Conservation (phyloP, 92 coral and sea anemone genomes). For the Desmophyllum pertusum region DNA sequence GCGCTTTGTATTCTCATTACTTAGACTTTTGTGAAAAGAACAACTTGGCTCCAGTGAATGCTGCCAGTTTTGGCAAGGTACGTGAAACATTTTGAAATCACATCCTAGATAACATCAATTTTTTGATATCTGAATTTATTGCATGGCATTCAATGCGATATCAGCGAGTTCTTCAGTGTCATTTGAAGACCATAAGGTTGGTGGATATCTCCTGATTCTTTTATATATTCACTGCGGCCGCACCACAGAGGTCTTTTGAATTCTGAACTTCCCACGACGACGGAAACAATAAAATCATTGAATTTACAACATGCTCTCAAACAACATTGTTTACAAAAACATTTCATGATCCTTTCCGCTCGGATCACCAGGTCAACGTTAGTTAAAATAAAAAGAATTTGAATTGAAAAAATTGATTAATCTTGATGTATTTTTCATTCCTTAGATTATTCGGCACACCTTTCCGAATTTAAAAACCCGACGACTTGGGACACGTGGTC, state of each 20-base stretch:
- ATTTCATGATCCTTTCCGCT: background rate
- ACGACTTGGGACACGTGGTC: slow-evolving; percentile 96
- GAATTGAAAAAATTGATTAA: background rate
- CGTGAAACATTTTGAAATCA: background rate
- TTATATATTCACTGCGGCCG: background rate
- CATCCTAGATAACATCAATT: background rate
- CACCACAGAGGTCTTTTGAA: too few relatives aligned
- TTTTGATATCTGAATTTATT: background rate
- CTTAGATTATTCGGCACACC: slow-evolving; percentile 94
- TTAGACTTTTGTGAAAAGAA: slow-evolving; percentile 97
- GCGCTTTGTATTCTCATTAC: slow-evolving; percentile 94
- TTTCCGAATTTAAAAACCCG: slow-evolving; percentile 98
- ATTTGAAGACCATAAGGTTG: background rate
- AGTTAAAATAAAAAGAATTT: too few relatives aligned
- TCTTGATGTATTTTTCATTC: background rate
- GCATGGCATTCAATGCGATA: background rate
- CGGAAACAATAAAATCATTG: background rate
- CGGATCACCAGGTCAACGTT: too few relatives aligned
- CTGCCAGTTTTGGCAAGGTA: slow-evolving; percentile 99
- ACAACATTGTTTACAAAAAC: background rate
- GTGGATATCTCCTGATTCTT: background rate
- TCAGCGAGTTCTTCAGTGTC: background rate
- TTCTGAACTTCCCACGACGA: background rate
- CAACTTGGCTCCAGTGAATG: slow-evolving; percentile 91
- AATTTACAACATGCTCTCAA: background rate